phyloP scores from a whole-genome alignment of 2,797 vertebrate genomes.

The Ctenosaura bakeri region DNA sequence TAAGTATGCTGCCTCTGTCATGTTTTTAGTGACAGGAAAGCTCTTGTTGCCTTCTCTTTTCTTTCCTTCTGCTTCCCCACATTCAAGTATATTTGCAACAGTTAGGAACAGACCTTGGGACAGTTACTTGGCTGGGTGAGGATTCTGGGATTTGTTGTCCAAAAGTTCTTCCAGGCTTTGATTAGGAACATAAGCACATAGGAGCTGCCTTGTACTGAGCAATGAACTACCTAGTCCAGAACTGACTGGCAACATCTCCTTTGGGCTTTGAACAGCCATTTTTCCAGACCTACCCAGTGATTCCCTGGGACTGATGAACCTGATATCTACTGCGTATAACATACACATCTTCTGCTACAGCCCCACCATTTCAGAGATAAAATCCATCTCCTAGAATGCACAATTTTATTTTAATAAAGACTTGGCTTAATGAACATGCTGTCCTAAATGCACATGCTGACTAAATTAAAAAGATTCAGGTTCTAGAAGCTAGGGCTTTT shows the following conservation, averaged over 20 bases:
- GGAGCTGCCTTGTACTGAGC: background rate
- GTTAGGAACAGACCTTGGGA: background rate
- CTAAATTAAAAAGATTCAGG: background rate
- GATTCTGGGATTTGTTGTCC: no score
- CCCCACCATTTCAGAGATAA: no score
- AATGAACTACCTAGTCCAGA: background rate
- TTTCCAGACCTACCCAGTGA: no score
- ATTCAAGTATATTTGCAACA: slow-evolving; percentile 5
- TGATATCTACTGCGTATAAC: no score
- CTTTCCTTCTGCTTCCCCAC: slow-evolving; percentile 6
- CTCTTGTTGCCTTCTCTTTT: slow-evolving; percentile 11
- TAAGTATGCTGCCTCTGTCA: slow-evolving; percentile 19
- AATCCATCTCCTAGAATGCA: no score
- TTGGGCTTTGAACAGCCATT: background rate
- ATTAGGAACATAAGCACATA: background rate
- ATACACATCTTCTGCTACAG: no score
- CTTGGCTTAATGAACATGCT: slow-evolving; percentile 17
- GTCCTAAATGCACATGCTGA: slow-evolving; percentile 1
- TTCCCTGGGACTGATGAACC: no score
- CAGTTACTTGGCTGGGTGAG: no score
- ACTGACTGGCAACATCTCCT: background rate
- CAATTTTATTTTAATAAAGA: slow-evolving; percentile 21
- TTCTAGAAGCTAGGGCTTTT: slow-evolving; percentile 5
- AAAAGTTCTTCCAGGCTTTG: no score
- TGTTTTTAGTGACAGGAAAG: slow-evolving; percentile 25